Percentiles rank a stretch among this genome's conserved stretches.
Evolutionary conservation across 2,888 invertebrate genomes (phyloP).

Genomic region (Aphidoletes aphidimyza): DNA sequence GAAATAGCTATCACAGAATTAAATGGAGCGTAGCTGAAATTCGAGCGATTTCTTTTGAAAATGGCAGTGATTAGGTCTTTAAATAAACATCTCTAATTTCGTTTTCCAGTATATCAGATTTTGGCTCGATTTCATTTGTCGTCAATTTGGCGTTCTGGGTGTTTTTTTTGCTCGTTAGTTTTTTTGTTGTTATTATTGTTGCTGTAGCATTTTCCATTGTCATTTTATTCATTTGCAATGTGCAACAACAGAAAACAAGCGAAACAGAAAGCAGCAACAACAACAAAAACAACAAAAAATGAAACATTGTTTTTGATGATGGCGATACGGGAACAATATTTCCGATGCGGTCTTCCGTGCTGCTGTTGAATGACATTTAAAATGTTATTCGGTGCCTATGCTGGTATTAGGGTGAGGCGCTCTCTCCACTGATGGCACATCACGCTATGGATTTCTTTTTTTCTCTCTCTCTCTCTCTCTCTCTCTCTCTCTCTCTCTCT

Average conservation of each 20-base stretch:
- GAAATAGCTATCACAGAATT: neutral
- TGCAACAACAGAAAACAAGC: neutral
- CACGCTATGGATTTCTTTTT: neutral
- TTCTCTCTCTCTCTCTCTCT: too few relatives aligned
- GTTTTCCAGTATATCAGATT: neutral
- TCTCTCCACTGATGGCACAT: neutral
- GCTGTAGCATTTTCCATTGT: too few relatives aligned
- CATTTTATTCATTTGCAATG: neutral
- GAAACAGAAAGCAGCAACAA: too few relatives aligned
- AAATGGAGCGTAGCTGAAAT: neutral
- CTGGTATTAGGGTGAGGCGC: neutral
- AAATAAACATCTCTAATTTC: conserved; percentile 19
- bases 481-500: too few relatives aligned
- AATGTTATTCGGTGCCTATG: neutral
- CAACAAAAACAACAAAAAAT: too few relatives aligned
- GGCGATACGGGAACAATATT: neutral
- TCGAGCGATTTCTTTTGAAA: neutral
- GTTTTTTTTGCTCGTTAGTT: neutral
- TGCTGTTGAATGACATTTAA: conserved; percentile 11
- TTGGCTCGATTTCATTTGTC: neutral
- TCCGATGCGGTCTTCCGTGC: conserved; percentile 11
- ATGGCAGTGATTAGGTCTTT: neutral
- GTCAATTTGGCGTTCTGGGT: neutral
- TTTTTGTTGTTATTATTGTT: neutral
- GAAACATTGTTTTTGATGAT: conserved; percentile 31